Evolutionary conservation across 2,113 vertebrate species (phyloP).

Genomic region (Ochotona princeps): DNA sequence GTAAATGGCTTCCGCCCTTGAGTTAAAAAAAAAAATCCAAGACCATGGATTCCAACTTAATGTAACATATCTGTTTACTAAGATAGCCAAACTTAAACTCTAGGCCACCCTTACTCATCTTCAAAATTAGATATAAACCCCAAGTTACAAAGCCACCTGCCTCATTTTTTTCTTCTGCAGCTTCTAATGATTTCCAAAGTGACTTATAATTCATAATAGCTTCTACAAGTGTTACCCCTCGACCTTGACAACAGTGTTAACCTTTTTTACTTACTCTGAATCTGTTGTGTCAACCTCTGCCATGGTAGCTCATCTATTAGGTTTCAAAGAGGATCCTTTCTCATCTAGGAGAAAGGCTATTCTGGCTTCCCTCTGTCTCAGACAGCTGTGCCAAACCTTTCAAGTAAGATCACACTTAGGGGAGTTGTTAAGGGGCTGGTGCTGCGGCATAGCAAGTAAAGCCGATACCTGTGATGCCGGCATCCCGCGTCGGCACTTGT

Average conservation of each 20-base stretch:
- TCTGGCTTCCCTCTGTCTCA: background rate
- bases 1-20: background rate
- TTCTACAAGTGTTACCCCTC: background rate
- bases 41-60: constrained; percentile 20
- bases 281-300: background rate
- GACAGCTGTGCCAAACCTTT: background rate
- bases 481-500: no score
- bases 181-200: constrained; percentile 28
- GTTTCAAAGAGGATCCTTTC: constrained; percentile 53
- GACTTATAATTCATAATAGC: background rate
- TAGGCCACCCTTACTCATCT: constrained; percentile 58
- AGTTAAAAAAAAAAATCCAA: constrained; percentile 50
- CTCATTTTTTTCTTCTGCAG: background rate
- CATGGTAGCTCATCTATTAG: background rate
- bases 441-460: no score
- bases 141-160: constrained; percentile 22
- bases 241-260: background rate
- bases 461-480: no score
- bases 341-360: background rate
- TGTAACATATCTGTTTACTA: constrained; percentile 15
- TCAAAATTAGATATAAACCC: constrained; percentile 52
- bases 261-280: background rate
- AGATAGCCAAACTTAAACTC: constrained; percentile 60
- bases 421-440: no score
- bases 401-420: background rate